Evolutionary conservation across 2,113 vertebrate species (phyloP), one percentile per base, ranked within the genome.

Genomic region (Origma solitaria): DNA sequence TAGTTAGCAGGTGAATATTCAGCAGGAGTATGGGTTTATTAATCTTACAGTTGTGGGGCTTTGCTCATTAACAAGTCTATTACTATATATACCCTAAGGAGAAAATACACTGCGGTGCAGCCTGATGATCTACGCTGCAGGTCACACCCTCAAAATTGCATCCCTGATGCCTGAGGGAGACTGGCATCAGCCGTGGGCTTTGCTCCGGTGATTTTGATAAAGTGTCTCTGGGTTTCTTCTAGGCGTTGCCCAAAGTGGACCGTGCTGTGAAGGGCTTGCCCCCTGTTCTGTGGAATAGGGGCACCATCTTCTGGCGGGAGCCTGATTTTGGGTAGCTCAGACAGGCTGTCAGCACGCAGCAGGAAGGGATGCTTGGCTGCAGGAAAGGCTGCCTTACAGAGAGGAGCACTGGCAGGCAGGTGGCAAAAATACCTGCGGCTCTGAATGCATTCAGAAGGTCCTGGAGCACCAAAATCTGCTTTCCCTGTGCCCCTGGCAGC

Each of bases 261-360:
- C 3, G 25, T 3, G 21, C 9, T 8, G 20, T 1, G 15, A 11
- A 50, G 38, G 2, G 27, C 45, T 65, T 25, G 42, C 13, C 35
- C 45, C 4, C 2, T 14, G 22, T 93, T 94, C 27, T 1, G 22
- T 68, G 85, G 85, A 14, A 80, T 77, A 62, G 42, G 44, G 68
- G 82, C 95, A 88, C 94, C 94, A 96, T 60, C 96, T 78, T 64
- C 90, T 82, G 90, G 93, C 11, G 35, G 33, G 11, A 96, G 18
- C 12, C 12, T 37, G 31, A 3, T 31, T 56, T 23, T 14, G 37
- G 50, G 44, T 0, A 22, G 45, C 54, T 82, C 27, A 3, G 2
- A 3, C 6, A 14, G 28, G 7, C 25, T 42, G 23, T 3, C 37
- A 1, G 23, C 0, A 2, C 0, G 62, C 62, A 7, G 27, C 1